phyloP scores from a whole-genome alignment of 2,797 vertebrate species.

The Alectoris magna region DNA sequence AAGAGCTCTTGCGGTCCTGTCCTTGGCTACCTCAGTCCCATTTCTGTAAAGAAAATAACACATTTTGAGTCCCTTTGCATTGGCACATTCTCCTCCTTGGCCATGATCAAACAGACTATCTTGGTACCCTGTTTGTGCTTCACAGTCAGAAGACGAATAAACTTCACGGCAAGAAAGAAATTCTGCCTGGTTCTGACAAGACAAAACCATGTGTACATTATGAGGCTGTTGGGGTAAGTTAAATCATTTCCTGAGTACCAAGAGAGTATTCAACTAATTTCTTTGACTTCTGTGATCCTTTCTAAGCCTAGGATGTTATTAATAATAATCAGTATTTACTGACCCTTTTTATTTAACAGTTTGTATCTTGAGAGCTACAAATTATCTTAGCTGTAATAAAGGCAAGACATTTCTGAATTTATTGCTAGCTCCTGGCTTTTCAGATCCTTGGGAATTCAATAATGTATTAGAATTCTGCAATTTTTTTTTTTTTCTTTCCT shows the following conservation, averaged over 20 bases:
- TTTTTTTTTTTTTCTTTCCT: background rate
- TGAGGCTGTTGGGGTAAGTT: background rate
- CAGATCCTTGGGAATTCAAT: background rate
- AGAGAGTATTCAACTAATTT: background rate
- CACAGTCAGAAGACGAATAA: background rate
- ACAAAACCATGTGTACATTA: background rate
- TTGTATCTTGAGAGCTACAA: background rate
- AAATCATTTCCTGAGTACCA: background rate
- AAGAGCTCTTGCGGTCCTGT: background rate
- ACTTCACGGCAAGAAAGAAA: background rate
- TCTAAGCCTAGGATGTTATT: background rate
- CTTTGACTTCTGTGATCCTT: background rate
- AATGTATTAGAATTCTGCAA: background rate
- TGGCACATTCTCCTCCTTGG: background rate
- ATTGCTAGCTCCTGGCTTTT: background rate
- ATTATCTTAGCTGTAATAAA: background rate
- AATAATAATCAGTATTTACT: background rate
- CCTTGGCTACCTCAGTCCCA: background rate
- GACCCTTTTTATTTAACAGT: background rate
- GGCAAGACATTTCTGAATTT: background rate
- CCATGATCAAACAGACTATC: background rate
- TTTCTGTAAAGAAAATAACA: background rate
- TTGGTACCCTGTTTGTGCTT: background rate
- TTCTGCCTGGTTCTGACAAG: background rate
- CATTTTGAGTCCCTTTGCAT: accelerated